Percentiles rank a stretch among this genome's conserved stretches.
Conservation (phyloP, 2,797 vertebrate species). For the Artibeus lituratus region DNA sequence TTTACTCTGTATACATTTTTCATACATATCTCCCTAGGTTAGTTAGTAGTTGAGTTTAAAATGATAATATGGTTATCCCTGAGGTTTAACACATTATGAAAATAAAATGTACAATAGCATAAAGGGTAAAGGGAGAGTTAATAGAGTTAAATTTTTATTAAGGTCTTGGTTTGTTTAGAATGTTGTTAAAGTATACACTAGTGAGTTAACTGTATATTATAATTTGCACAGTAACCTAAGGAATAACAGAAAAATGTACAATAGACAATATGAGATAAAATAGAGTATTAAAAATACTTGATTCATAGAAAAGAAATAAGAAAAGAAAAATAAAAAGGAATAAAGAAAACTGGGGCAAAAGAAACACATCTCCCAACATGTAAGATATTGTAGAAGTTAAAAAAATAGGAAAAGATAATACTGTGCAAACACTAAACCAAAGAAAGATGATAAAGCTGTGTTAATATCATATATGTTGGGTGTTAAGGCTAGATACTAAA, state of each 20-base stretch:
- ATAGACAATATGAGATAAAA: background rate
- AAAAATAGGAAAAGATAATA: background rate
- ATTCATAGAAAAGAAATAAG: background rate
- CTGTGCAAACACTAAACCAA: background rate
- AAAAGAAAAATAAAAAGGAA: background rate
- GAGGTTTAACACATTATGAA: background rate
- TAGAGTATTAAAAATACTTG: background rate
- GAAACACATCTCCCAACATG: background rate
- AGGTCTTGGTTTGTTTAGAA: background rate
- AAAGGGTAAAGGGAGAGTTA: background rate
- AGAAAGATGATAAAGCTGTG: background rate
- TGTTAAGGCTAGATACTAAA: background rate
- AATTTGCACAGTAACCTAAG: conserved; percentile 16
- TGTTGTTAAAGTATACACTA: background rate
- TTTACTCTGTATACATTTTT: background rate
- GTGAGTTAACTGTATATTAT: background rate
- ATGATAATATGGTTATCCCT: background rate
- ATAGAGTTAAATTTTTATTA: background rate
- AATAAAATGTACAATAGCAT: background rate
- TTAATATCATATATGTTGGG: background rate
- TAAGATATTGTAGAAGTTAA: background rate
- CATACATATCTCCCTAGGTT: background rate
- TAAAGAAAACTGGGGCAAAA: background rate
- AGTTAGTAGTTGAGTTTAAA: conserved; percentile 29
- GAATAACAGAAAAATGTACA: background rate